Percentiles rank a stretch among this genome's conserved stretches.
phyloP scores from a whole-genome alignment of 2,797 vertebrate genomes.

The Pelodytes ibericus region DNA sequence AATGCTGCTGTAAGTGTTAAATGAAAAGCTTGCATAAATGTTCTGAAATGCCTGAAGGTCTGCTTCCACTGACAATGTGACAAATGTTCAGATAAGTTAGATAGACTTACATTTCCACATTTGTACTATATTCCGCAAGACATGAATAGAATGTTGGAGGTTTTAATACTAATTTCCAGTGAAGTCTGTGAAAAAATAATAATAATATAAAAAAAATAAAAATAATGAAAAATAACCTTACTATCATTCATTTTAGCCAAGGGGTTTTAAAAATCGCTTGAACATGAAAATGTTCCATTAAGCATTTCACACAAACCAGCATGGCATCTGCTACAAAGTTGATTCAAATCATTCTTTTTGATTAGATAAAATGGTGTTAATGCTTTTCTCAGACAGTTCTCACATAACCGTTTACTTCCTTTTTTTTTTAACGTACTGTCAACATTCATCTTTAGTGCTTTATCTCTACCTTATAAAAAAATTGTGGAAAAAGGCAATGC shows the following conservation, averaged over 20 bases:
- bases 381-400: conserved; percentile 54
- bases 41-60: conserved; percentile 42
- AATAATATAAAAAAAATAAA: background rate
- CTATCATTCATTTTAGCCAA: conserved; percentile 46
- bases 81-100: conserved; percentile 41
- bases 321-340: conserved; percentile 61
- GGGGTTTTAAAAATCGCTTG: conserved; percentile 31
- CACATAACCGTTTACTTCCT: conserved; percentile 16
- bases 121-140: conserved; percentile 26
- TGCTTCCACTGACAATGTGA: conserved; percentile 33
- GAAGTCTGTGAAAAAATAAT: conserved; percentile 17
- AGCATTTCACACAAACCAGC: conserved; percentile 50
- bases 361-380: conserved; percentile 63
- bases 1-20: conserved; percentile 43
- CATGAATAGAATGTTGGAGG: conserved; percentile 27
- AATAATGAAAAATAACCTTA: background rate
- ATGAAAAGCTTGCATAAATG: conserved; percentile 45
- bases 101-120: conserved; percentile 29
- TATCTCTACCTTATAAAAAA: conserved; percentile 14
- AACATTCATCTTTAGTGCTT: background rate
- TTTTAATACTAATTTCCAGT: conserved; percentile 48
- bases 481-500: conserved; percentile 1
- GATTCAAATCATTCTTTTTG: conserved; percentile 62
- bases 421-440: conserved; percentile 36
- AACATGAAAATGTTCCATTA: conserved; percentile 34